These are phyloP conservation scores for Morphnarchus princeps DNA, from an alignment of 2,113 vertebrate genomes.

Conservation along the genomic window DNA sequence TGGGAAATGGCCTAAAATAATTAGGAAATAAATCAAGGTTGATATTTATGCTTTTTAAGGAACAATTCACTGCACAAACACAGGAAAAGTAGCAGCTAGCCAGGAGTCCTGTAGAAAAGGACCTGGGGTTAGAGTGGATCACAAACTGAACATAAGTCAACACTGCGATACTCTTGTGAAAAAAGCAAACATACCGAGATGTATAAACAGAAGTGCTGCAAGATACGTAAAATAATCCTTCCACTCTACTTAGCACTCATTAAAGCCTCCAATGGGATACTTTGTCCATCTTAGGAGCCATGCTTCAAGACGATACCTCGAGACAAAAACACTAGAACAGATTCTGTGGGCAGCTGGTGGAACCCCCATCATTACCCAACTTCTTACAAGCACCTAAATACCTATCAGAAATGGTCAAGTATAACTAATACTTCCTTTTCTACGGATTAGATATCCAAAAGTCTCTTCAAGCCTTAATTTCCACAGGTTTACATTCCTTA, in stretches of 20 bases:
- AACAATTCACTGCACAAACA: neutral
- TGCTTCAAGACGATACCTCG: neutral
- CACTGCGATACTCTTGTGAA: constrained; percentile 33
- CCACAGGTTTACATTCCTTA: neutral
- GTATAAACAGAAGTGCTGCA: neutral
- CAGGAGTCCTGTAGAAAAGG: neutral
- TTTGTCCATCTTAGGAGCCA: neutral
- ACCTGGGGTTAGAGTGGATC: neutral
- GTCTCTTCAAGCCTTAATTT: neutral
- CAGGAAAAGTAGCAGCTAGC: neutral
- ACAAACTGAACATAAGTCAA: constrained; percentile 13
- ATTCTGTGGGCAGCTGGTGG: neutral
- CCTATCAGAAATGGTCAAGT: neutral
- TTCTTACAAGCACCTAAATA: neutral
- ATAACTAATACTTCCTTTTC: neutral
- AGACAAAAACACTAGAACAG: neutral
- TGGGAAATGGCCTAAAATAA: neutral
- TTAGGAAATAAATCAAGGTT: neutral
- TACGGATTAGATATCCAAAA: neutral
- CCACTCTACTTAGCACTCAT: neutral
- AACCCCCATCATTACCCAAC: neutral
- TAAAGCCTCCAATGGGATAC: neutral
- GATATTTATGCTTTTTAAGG: neutral
- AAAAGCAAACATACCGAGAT: constrained; percentile 3
- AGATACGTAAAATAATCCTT: neutral